These are phyloP conservation scores for Ceriagrion tenellum DNA, from an alignment of 2,888 invertebrate genomes.

Conservation along the genomic window DNA sequence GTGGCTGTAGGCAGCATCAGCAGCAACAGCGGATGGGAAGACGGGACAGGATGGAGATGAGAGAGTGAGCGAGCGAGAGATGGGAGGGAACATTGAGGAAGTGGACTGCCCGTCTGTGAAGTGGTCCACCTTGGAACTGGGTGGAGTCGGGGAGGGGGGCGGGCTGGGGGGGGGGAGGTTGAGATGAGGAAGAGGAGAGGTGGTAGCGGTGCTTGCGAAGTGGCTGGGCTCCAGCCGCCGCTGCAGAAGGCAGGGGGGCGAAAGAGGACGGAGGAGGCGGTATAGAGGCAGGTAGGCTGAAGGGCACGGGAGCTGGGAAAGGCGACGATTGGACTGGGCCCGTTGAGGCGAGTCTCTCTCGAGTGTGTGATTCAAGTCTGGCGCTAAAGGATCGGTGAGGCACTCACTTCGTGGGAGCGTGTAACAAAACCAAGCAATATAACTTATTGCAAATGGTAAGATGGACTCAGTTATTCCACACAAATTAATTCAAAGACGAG, in stretches of 20 bases:
- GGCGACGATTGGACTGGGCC: slow-evolving; percentile 16
- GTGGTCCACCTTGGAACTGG: slow-evolving; percentile 58
- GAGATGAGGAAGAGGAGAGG: neutral
- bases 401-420: too few species aligned
- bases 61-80: too few species aligned
- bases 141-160: neutral
- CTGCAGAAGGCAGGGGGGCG: neutral
- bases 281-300: neutral
- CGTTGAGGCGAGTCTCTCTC: neutral
- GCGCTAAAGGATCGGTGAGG: too few species aligned
- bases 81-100: slow-evolving; percentile 42
- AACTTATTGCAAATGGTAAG: too few species aligned
- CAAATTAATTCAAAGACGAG: too few species aligned
- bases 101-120: slow-evolving; percentile 14
- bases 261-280: neutral
- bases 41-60: neutral
- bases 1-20: too few species aligned
- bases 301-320: slow-evolving; percentile 46
- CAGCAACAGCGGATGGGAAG: neutral
- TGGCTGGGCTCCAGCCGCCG: neutral
- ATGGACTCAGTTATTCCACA: too few species aligned
- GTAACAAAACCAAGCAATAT: too few species aligned
- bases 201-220: neutral
- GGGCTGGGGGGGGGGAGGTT: neutral
- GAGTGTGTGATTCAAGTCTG: too few species aligned